Evolutionary conservation across 1,140 invertebrate species (phyloP).

Genomic region (Drosophila pandora): DNA sequence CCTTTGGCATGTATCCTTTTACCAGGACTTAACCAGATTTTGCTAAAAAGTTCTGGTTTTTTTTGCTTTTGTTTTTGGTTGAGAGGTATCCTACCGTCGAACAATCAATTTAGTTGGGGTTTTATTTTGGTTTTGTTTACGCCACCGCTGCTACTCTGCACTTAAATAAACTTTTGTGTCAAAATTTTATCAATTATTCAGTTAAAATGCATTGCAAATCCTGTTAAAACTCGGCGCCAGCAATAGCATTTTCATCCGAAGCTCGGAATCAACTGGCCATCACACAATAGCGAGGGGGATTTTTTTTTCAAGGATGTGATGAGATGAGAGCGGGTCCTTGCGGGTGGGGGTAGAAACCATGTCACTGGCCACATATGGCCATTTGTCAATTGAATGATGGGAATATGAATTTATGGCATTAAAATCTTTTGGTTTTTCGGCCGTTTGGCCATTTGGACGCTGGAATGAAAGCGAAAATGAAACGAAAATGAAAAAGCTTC

Average conservation of each 20-base stretch:
- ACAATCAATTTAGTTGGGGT: no score
- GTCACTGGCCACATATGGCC: slow-evolving; percentile 55
- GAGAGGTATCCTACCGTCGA: slow-evolving; percentile 10
- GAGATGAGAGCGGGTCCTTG: neutral
- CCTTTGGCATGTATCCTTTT: neutral
- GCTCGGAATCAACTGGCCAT: neutral
- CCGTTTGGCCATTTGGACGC: slow-evolving; percentile 8
- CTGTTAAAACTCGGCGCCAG: slow-evolving; percentile 41
- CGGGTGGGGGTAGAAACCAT: slow-evolving; percentile 24
- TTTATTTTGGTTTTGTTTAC: slow-evolving; percentile 35
- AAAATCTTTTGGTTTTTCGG: slow-evolving; percentile 63
- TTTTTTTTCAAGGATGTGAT: neutral
- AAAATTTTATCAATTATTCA: slow-evolving; percentile 74
- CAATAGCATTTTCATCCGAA: neutral
- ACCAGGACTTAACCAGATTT: neutral
- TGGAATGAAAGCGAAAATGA: slow-evolving; percentile 31
- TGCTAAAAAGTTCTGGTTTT: no score
- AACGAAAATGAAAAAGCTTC: slow-evolving; percentile 16
- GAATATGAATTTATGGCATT: slow-evolving; percentile 69
- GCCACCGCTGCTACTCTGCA: slow-evolving; percentile 31
- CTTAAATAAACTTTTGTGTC: slow-evolving; percentile 67
- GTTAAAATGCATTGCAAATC: slow-evolving; percentile 66
- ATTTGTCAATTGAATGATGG: slow-evolving; percentile 74
- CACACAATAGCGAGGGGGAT: neutral
- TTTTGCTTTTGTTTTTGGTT: neutral